Base-by-base conservation (phyloP, 2,888 invertebrate genomes). In the Epinotia ramella region DNA sequence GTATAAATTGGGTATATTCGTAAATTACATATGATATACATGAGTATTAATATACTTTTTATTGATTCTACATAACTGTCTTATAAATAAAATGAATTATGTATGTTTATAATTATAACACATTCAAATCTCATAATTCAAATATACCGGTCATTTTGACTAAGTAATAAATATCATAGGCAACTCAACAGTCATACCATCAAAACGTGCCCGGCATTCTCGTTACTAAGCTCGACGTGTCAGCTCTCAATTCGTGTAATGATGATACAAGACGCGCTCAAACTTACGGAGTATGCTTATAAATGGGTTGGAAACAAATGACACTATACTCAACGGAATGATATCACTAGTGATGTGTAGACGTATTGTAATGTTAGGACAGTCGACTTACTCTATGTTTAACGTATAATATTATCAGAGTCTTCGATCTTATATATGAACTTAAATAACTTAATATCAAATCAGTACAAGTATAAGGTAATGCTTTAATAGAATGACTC, bases 261-360 rank as follows among this genome's bases (percentile, higher is more conserved):
- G 70, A 60, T 69, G 68, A 73, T 33, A 66, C 53, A 56, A 33
- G 18, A 62, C 65, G 28, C 46, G 40, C 40, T 70, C 24, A 33
- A 57, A 59, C 33, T 53, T 33, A 53, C 68, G 33, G 63, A 59
- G 60, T 40, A 44, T 68, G 44, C 40, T 9, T 46, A 16, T 46
- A 62, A 60, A 71, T 70, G 60, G 74, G 53, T 66, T 70, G 49
- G 33, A n/a, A 62, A 53, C 66, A 53, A 66, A 60, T 66, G 53
- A 71, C 66, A 75, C 60, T 49, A 63, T 64, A 24, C 33, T 28
- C 13, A 24, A 9, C 53, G 20, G 40, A 60, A 46, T 60, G 28
- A 57, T 59, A 46, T 44, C 49, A 69, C 40, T 59, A 44, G 57
- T 7, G 3, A 57, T 44, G 9, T 16, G 24, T 11, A 16, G 20